These are phyloP conservation scores for Shinisaurus crocodilurus DNA, from an alignment of 2,113 vertebrate genomes.

Conservation along the genomic window DNA sequence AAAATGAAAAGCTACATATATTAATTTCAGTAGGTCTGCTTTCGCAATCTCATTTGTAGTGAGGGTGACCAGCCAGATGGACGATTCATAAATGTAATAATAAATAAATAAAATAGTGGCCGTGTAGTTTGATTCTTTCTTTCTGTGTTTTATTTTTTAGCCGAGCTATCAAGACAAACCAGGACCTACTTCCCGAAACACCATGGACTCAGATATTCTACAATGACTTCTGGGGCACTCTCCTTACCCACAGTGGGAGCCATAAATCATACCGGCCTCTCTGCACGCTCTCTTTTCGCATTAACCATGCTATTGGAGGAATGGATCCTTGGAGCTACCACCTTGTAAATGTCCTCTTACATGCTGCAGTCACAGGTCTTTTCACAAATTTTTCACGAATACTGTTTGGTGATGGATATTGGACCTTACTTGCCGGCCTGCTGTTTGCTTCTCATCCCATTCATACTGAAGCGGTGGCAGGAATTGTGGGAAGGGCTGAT, in stretches of 20 bases:
- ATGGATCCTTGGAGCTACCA: conserved; percentile 98
- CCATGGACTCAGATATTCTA: conserved; percentile 98
- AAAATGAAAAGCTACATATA: neutral
- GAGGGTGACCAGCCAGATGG: no score
- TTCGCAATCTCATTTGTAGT: conserved; percentile 37
- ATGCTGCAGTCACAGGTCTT: conserved; percentile 88
- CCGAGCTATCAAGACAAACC: conserved; percentile 99
- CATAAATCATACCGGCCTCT: conserved; percentile 98
- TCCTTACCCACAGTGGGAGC: conserved; percentile 97
- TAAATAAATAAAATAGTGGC: no score
- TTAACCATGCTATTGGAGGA: conserved; percentile 91
- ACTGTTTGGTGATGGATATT: conserved; percentile 89
- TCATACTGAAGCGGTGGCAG: conserved; percentile 95
- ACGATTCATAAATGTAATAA: no score
- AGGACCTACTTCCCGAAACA: conserved; percentile 96
- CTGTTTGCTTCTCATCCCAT: conserved; percentile 95
- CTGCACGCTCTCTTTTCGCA: conserved; percentile 96
- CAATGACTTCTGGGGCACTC: conserved; percentile 98
- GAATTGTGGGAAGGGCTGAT: conserved; percentile 94
- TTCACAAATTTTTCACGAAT: conserved; percentile 91
- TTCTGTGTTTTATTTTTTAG: conserved; percentile 76
- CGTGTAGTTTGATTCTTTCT: conserved; percentile 36
- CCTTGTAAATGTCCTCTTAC: conserved; percentile 90
- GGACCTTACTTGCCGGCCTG: conserved; percentile 92
- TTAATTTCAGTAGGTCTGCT: conserved; percentile 15